Evolutionary conservation across 2,113 vertebrate species (phyloP).

Genomic region (Eulemur macaco): DNA sequence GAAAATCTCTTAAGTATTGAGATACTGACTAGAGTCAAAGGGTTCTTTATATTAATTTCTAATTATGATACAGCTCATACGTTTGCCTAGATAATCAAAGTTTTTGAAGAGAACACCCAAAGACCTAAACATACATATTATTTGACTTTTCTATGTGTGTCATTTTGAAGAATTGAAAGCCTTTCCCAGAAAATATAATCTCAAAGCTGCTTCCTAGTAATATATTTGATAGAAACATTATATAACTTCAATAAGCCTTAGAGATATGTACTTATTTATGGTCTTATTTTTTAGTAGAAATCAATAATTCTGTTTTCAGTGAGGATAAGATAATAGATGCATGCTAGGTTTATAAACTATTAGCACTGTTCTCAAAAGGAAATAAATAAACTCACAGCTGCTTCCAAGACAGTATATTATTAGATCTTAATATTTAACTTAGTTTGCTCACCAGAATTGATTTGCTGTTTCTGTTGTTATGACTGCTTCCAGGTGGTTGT

Average conservation of each 20-base stretch:
- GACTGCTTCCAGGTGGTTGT: conserved; percentile 79
- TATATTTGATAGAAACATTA: conserved; percentile 58
- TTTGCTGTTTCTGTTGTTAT: conserved; percentile 69
- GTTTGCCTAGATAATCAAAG: neutral
- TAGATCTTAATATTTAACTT: conserved; percentile 81
- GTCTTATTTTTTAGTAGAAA: conserved; percentile 73
- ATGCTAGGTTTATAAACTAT: conserved; percentile 70
- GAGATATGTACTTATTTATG: conserved; percentile 69
- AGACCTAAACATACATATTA: neutral
- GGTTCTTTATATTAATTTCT: neutral
- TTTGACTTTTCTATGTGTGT: neutral
- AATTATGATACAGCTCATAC: neutral
- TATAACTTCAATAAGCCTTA: conserved; percentile 59
- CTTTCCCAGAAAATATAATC: neutral
- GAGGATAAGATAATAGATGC: conserved; percentile 74
- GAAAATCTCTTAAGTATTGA: neutral
- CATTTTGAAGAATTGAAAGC: neutral
- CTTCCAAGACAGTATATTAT: conserved; percentile 75
- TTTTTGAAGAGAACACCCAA: neutral
- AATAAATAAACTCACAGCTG: conserved; percentile 79
- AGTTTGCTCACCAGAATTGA: conserved; percentile 77
- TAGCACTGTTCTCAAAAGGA: conserved; percentile 69
- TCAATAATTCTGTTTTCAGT: conserved; percentile 81
- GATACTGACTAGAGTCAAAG: neutral
- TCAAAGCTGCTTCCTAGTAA: conserved; percentile 51